These are phyloP conservation scores for Hermetia illucens DNA, from an alignment of 1,140 invertebrate species.

Conservation along the genomic window DNA sequence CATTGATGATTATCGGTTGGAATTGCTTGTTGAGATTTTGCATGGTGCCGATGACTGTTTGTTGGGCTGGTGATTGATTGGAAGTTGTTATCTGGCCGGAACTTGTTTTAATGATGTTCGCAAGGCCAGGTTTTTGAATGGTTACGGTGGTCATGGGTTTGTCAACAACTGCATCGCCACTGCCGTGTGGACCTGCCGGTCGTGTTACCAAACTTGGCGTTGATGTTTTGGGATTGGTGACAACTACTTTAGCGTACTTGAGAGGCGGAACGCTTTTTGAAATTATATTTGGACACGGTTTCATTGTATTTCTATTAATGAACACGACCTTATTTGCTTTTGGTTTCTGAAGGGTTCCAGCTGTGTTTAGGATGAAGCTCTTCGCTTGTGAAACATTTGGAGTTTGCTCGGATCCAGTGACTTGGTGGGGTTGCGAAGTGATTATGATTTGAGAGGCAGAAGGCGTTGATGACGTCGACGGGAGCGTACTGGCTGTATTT, in stretches of 20 bases:
- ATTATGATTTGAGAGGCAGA: background rate
- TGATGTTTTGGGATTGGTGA: constrained; percentile 12
- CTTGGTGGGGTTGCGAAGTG: too few species aligned
- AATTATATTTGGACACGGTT: constrained; percentile 13
- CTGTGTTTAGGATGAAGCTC: too few species aligned
- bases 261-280: constrained; percentile 7
- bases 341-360: constrained; percentile 1
- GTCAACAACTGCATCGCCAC: constrained; percentile 3
- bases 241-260: constrained; percentile 11
- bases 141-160: background rate
- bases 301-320: constrained; percentile 22
- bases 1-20: constrained; percentile 6
- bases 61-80: background rate
- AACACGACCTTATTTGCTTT: constrained; percentile 20
- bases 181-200: constrained; percentile 1
- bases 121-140: background rate
- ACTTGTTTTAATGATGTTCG: constrained; percentile 6
- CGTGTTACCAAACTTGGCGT: constrained; percentile 5
- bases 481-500: background rate
- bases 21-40: background rate
- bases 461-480: constrained; percentile 1
- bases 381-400: too few species aligned
- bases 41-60: background rate
- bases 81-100: constrained; percentile 5
- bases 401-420: too few species aligned